Evolutionary conservation across 2,113 vertebrate genomes (phyloP), one percentile per base, ranked within the genome.

Genomic region (Carassius carassius): DNA sequence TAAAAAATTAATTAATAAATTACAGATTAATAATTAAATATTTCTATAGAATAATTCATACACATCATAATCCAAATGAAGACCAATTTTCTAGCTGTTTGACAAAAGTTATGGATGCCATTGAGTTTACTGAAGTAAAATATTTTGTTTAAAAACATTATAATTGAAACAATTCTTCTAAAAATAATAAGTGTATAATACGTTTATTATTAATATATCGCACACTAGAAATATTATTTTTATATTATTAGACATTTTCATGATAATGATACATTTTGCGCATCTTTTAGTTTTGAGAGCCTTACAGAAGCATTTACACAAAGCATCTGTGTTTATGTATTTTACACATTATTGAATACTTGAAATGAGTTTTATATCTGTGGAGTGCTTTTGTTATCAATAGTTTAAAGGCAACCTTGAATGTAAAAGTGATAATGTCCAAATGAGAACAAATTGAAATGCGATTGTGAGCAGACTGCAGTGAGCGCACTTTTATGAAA

Each of bases 371-470:
- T 44, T 80, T 65, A 62, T 60, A 60, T 78, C 29, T 3, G 21
- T 41, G 21, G 35, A 60, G 37, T 29, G 4, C 37, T 29, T 29
- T 47, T 65, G 58, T 65, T 41, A 17, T 80, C 37, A 65, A 65
- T 19, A 25, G 37, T 80, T 80, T 47, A 80, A 62, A 29, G 8
- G 9, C 37, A 80, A 80, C 58, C 37, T 79, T 63, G n/a, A 44
- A 65, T 47, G 35, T 44, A 62, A 13, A 65, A 80, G 62, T 8
- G 49, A 49, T 14, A 19, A 29, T 1, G 2, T 47, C 60, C 44
- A 84, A 60, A 79, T 79, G 76, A 79, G 47, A 51, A 79, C 63
- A 58, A 69, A 84, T 70, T 54, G 67, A 65, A 47, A 65, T 47
- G 62, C 51, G 11, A 78, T 84, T n/a, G 62, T 11, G 16, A 56